These are phyloP conservation scores for Cyanoliseus patagonus DNA, from an alignment of 2,113 vertebrate genomes.

Conservation along the genomic window DNA sequence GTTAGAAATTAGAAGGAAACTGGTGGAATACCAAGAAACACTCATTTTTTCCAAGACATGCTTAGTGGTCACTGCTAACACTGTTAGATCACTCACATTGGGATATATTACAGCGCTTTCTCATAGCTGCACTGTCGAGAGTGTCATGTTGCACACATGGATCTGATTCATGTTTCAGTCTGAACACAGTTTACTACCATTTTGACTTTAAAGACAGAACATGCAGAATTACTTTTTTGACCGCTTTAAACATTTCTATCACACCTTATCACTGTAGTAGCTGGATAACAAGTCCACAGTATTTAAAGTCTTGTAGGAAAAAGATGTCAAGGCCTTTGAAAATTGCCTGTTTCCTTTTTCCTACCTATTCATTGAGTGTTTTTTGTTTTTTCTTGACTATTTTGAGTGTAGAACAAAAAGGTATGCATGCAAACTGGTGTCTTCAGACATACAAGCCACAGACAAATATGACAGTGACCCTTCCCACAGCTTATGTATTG, in stretches of 20 bases:
- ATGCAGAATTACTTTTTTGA: background rate
- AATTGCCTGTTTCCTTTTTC: background rate
- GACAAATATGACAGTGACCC: background rate
- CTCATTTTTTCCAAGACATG: background rate
- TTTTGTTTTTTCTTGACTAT: constrained; percentile 3
- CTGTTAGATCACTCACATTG: background rate
- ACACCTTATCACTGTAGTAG: background rate
- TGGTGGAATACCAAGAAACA: constrained; percentile 6
- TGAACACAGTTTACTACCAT: background rate
- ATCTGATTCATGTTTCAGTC: background rate
- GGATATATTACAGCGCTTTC: background rate
- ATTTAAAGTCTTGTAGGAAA: background rate
- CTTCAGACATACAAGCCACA: background rate
- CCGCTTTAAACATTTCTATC: constrained; percentile 16
- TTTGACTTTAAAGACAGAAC: background rate
- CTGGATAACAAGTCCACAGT: background rate
- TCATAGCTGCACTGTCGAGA: background rate
- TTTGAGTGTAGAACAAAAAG: background rate
- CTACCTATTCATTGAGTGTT: background rate
- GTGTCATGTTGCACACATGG: background rate
- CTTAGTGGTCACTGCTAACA: background rate
- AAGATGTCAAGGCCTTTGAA: background rate
- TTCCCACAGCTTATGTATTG: background rate
- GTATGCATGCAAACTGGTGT: background rate
- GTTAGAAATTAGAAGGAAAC: constrained; percentile 6